These are phyloP conservation scores for Nudaria mundana DNA, from an alignment of 2,888 invertebrate genomes.

Conservation along the genomic window DNA sequence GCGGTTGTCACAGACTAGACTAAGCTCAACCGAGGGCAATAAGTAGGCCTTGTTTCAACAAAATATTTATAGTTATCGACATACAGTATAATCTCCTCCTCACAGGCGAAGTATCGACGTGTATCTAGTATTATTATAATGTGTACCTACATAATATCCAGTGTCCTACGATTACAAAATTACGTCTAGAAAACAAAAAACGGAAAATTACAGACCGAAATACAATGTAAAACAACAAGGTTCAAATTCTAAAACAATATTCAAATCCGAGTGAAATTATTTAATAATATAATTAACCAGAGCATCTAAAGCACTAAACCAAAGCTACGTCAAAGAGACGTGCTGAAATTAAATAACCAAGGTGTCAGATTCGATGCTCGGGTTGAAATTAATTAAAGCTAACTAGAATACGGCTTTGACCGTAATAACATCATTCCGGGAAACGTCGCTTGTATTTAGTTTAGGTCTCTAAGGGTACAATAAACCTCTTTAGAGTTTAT, in stretches of 20 bases:
- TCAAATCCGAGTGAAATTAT: slow-evolving; percentile 8
- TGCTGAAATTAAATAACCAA: slow-evolving; percentile 22
- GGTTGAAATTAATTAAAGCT: slow-evolving; percentile 53
- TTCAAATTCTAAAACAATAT: neutral
- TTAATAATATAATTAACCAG: slow-evolving; percentile 8
- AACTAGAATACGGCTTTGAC: slow-evolving; percentile 38
- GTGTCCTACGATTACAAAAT: too few species aligned
- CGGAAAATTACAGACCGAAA: neutral
- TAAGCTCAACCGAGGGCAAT: too few species aligned
- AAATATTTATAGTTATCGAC: too few species aligned
- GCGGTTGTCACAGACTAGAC: too few species aligned
- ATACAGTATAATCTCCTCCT: too few species aligned
- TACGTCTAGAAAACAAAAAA: too few species aligned
- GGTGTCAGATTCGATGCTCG: slow-evolving; percentile 42
- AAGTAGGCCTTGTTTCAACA: too few species aligned
- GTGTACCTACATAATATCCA: too few species aligned
- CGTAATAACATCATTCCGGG: slow-evolving; percentile 49
- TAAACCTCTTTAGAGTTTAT: slow-evolving; percentile 26
- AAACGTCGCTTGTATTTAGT: slow-evolving; percentile 34
- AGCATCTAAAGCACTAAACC: slow-evolving; percentile 5
- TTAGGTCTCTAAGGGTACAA: slow-evolving; percentile 31
- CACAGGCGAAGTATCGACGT: too few species aligned
- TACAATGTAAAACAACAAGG: neutral
- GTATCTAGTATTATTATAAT: too few species aligned
- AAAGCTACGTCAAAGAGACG: slow-evolving; percentile 10